phyloP scores from a whole-genome alignment of 1,140 invertebrate species.

The Oryzaephilus surinamensis region DNA sequence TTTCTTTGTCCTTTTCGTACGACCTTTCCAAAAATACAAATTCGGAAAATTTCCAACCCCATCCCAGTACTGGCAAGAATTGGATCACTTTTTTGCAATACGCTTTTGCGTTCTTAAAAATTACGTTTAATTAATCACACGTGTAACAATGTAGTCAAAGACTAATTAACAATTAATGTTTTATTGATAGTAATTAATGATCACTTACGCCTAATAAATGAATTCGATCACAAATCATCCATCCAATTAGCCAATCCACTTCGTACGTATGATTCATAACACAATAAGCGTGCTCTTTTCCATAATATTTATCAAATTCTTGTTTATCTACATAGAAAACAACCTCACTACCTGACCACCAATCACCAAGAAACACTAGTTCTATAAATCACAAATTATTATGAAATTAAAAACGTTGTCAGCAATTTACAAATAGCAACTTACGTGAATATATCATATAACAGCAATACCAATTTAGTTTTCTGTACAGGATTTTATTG shows the following conservation, averaged over 20 bases:
- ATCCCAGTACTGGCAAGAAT: constrained; percentile 88
- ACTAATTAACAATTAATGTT: constrained; percentile 4
- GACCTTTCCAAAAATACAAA: constrained; percentile 86
- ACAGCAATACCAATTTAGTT: constrained; percentile 84
- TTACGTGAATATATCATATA: constrained; percentile 87
- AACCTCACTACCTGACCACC: constrained; percentile 76
- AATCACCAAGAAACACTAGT: constrained; percentile 83
- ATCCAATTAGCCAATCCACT: constrained; percentile 88
- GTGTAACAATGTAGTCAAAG: neutral
- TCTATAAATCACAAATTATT: constrained; percentile 46
- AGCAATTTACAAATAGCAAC: constrained; percentile 36
- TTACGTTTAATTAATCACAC: neutral
- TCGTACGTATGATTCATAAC: constrained; percentile 95
- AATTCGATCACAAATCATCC: constrained; percentile 72
- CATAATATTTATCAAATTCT: constrained; percentile 67
- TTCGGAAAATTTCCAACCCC: constrained; percentile 91
- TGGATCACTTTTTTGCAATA: constrained; percentile 88
- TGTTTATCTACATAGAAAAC: constrained; percentile 67
- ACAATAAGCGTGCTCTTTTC: constrained; percentile 79
- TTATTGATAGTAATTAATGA: neutral
- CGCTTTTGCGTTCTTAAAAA: constrained; percentile 81
- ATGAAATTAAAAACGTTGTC: constrained; percentile 2
- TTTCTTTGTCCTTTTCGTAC: constrained; percentile 80
- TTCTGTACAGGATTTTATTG: constrained; percentile 68
- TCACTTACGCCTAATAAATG: constrained; percentile 64